Evolutionary conservation across 2,113 vertebrate genomes (phyloP).

Genomic region (Erpornis zantholeuca): DNA sequence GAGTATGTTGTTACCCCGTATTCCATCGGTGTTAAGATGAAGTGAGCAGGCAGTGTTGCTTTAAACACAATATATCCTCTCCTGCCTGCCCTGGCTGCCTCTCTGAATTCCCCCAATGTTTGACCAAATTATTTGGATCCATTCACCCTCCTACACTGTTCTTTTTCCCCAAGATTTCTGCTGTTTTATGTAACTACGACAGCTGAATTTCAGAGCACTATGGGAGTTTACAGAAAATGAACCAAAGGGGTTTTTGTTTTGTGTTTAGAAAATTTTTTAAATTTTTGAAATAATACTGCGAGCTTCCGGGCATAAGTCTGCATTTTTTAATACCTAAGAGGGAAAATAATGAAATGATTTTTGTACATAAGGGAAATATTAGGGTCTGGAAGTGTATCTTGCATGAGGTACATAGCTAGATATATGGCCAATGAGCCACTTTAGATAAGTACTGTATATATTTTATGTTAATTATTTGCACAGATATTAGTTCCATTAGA

Average conservation of each 20-base stretch:
- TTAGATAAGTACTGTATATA: background rate
- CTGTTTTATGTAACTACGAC: background rate
- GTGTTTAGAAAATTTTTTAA: background rate
- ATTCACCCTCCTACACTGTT: background rate
- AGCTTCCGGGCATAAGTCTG: background rate
- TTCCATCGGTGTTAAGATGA: background rate
- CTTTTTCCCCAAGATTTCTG: background rate
- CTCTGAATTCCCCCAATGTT: background rate
- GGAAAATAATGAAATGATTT: background rate
- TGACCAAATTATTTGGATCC: background rate
- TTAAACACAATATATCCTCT: background rate
- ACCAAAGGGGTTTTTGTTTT: background rate
- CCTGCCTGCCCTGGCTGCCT: background rate
- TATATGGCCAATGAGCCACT: background rate
- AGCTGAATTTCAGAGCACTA: background rate
- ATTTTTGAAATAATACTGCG: background rate
- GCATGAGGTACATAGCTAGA: background rate
- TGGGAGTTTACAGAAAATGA: background rate
- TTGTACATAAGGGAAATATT: background rate
- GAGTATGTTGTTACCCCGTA: too few relatives aligned
- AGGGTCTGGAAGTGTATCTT: background rate
- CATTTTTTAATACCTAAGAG: background rate
- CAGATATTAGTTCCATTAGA: background rate
- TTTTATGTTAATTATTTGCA: background rate
- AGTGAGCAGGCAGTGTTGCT: background rate